Base-by-base conservation (phyloP, 2,113 vertebrate genomes). In the Labrus mixtus region DNA sequence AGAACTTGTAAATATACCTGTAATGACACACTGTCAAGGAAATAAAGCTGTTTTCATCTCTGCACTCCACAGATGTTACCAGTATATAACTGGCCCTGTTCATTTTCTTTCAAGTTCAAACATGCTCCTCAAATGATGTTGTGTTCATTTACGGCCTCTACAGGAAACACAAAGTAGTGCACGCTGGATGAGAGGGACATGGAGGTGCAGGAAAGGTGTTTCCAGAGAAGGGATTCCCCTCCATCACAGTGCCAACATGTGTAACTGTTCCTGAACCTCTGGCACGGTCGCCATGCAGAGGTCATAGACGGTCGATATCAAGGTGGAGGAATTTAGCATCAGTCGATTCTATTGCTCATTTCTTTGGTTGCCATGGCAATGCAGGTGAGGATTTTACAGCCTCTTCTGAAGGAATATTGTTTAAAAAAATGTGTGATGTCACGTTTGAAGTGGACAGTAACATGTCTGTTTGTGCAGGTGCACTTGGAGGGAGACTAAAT, bases 251-350 rank as follows among this genome's bases (percentile, higher is more conserved):
- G 36, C 55, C 68, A 73, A 82, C 76, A 54, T 78, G 65, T 58
- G 46, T 48, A 78, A 74, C 58, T 77, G 19, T 53, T 79, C 73
- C 61, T 77, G 19, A 53, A 9, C 46, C 12, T 41, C 46, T 61
- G 76, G 60, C 72, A 59, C 29, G 33, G n/a, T 66, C 55, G 56
- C 46, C 22, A 69, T 1, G 4, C 23, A 33, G 48, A 84, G 78
- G 65, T 87, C 80, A 82, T 1, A 1, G 45, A 45, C 10, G 37
- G 79, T 74, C 71, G 76, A 62, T 70, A 45, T 33, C 23, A 76
- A 84, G 68, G 79, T 68, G 55, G 43, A 77, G 62, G 78, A 86
- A 87, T 79, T 65, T 81, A 74, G 56, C 53, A 2, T 64, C 33
- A 33, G 48, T 7, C 11, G 6, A 33, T 83, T 82, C 73, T 75